Base-by-base conservation (phyloP, 2,888 invertebrate species). In the Melanotus villosus region DNA sequence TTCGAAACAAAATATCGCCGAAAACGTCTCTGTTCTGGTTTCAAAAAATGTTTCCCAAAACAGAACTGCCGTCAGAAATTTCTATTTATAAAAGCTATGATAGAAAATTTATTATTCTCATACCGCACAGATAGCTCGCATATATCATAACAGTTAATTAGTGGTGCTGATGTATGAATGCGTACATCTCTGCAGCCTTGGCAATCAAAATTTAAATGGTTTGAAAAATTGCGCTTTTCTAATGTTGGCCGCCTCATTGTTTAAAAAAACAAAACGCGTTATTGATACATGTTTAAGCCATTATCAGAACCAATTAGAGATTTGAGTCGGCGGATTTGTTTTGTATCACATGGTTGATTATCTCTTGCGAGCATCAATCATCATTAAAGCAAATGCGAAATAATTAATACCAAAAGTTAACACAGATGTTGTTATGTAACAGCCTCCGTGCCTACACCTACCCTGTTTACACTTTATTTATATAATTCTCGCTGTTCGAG, bases 201-300 rank as follows among this genome's bases (percentile, higher is more conserved):
- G 34, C 7, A 41, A 41, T 18, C 12, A 41, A 41, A 41, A 5
- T 26, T 41, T 41, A 41, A 41, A 41, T 41, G 41, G 41, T 14
- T 41, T 41, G 41, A 41, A 41, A 41, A 41, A 41, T 41, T 41
- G 41, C 18, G 16, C 41, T 9, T 16, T 41, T 41, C 2, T 38
- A 38, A 38, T 3, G 5, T 1, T 32, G n/a, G 36, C 36, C 12
- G 36, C 36, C n/a, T 41, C 5, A 41, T 41, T 41, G 41, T 41
- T 16, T 12, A 43, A 19, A 47, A 45, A 47, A 26, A 47, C 47
- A 47, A 47, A 47, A 47, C 19, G 47, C 47, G 32, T 30, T 60
- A 60, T 66, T 57, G 56, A 56, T 67, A 67, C 62, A 67, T 47
- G 45, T 56, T 36, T 62, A 60, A 36, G 45, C 62, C 60, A 67